Evolutionary conservation across 2,797 vertebrate genomes (phyloP).

Genomic region (Pseudochirops corinnae): DNA sequence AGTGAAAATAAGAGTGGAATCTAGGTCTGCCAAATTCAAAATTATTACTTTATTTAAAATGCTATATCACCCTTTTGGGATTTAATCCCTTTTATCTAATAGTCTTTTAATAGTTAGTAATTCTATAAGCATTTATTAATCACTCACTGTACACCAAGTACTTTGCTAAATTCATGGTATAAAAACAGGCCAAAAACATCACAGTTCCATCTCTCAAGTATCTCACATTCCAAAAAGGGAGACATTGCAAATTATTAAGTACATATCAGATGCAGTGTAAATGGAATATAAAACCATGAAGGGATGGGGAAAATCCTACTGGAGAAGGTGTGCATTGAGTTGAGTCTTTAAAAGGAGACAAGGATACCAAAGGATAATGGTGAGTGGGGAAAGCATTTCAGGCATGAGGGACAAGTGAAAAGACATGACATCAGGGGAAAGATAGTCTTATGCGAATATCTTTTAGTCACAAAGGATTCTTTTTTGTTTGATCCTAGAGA

Average conservation of each 20-base stretch:
- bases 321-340: not conserved
- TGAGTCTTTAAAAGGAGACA: not conserved
- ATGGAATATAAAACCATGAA: not conserved
- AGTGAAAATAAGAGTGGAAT: not conserved
- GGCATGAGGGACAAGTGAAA: not conserved
- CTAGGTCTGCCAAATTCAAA: not conserved
- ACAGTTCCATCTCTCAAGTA: not conserved
- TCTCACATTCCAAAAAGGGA: not conserved
- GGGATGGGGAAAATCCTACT: not conserved
- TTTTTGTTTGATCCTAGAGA: not conserved
- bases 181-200: not conserved
- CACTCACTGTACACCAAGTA: not conserved
- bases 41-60: not conserved
- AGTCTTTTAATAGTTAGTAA: not conserved
- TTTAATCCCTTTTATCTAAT: not conserved
- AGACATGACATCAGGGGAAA: not conserved
- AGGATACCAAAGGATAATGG: not conserved
- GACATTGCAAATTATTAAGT: not conserved
- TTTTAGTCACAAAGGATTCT: not conserved
- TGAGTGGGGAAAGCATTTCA: not conserved
- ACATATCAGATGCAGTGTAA: not conserved
- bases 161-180: not conserved
- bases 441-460: not conserved
- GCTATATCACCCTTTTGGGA: not conserved
- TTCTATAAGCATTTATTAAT: not conserved